These are phyloP conservation scores for Callinectes sapidus DNA, from an alignment of 2,888 invertebrate genomes.

Conservation along the genomic window DNA sequence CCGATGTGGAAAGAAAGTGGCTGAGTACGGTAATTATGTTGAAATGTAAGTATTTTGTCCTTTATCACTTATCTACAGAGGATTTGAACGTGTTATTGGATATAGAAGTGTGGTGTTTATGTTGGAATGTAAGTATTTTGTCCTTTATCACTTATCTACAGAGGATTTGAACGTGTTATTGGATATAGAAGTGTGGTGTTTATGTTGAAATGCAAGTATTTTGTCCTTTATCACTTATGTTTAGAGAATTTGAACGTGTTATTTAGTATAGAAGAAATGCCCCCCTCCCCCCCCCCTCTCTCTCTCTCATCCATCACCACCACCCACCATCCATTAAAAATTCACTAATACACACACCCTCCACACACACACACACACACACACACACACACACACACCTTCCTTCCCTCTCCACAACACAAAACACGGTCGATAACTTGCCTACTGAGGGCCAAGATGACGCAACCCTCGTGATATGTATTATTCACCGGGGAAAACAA, in stretches of 20 bases:
- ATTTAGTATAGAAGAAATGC: background rate
- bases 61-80: too few species aligned
- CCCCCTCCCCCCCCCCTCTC: conserved; percentile 2
- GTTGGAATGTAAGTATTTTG: too few species aligned
- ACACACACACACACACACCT: background rate
- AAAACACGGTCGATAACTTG: background rate
- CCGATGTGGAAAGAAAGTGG: background rate
- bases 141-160: too few species aligned
- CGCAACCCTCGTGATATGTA: background rate
- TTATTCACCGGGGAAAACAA: background rate
- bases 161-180: too few species aligned
- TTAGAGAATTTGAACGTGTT: background rate
- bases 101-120: too few species aligned
- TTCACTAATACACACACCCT: background rate
- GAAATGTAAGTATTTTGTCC: too few species aligned
- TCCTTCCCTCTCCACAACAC: background rate
- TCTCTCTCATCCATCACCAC: background rate
- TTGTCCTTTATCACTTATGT: background rate
- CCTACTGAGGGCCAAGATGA: background rate
- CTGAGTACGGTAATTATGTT: background rate
- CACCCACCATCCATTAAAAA: background rate
- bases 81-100: too few species aligned
- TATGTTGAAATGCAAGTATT: too few species aligned
- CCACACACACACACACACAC: background rate
- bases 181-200: too few species aligned